Evolutionary conservation across 2,113 vertebrate species (phyloP).

Genomic region (Syngnathus scovelli): DNA sequence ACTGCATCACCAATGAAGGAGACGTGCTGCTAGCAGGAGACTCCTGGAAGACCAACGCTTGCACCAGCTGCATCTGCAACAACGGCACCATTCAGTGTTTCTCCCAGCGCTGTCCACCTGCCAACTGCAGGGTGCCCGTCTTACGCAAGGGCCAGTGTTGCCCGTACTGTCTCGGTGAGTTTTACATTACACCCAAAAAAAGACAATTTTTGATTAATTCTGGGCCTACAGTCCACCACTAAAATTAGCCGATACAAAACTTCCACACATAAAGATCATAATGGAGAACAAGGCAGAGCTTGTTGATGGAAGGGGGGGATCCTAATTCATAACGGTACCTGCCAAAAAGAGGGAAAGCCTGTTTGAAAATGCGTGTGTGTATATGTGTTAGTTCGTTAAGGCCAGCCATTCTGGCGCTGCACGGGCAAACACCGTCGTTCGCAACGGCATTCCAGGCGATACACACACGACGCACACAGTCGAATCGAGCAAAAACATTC

Average conservation of each 20-base stretch:
- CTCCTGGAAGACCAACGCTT: constrained; percentile 75
- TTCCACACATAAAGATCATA: background rate
- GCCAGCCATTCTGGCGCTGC: constrained; percentile 53
- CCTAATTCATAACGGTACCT: constrained; percentile 15
- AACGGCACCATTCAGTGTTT: constrained; percentile 76
- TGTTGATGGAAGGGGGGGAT: constrained; percentile 26
- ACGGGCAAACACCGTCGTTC: constrained; percentile 41
- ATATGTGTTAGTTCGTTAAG: constrained; percentile 34
- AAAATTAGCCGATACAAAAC: constrained; percentile 6
- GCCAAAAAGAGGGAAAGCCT: constrained; percentile 23
- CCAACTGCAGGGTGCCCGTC: constrained; percentile 72
- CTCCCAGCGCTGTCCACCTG: constrained; percentile 70
- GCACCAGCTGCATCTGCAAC: constrained; percentile 77
- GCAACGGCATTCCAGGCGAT: constrained; percentile 51
- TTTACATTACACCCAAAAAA: background rate
- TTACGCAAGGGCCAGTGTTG: constrained; percentile 79
- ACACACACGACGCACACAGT: constrained; percentile 17
- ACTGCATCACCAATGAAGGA: constrained; percentile 75
- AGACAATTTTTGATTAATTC: background rate
- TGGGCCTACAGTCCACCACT: background rate
- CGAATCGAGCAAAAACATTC: constrained; percentile 60
- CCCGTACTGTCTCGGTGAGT: constrained; percentile 76
- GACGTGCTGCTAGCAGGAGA: constrained; percentile 71
- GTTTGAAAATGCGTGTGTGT: constrained; percentile 10
- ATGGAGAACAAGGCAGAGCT: constrained; percentile 23